Percentiles rank a stretch among this genome's conserved stretches.
phyloP scores from a whole-genome alignment of 23 tunicate genomes.

The Pegea sp. region DNA sequence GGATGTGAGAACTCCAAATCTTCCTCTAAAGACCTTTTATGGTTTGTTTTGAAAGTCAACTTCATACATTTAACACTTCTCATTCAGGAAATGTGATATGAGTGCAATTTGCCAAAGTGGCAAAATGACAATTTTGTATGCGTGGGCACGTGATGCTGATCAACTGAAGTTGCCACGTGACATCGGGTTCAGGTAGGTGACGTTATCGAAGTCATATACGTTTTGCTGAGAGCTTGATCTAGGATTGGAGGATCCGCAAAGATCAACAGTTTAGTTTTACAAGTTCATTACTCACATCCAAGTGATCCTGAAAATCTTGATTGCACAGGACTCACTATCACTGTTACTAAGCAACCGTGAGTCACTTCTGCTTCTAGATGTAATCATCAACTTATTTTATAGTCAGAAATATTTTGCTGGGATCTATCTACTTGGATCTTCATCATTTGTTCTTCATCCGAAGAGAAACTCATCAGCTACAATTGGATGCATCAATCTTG shows the following conservation, averaged over 20 bases:
- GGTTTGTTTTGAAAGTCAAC: not conserved
- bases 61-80: not conserved
- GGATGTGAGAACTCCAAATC: not conserved
- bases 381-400: conserved; percentile 1
- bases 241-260: conserved; percentile 40
- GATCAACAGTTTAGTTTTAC: conserved; percentile 27
- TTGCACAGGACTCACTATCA: conserved; percentile 42
- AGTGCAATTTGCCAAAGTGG: conserved; percentile 10
- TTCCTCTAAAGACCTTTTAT: not conserved
- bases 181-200: conserved; percentile 38
- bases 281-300: conserved; percentile 49
- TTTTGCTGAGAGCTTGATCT: too few relatives aligned
- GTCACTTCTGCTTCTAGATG: too few relatives aligned
- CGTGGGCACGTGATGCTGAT: conserved; percentile 85
- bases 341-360: conserved; percentile 23
- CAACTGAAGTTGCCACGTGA: conserved; percentile 17
- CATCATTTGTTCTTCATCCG: conserved; percentile 17
- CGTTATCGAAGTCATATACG: not conserved
- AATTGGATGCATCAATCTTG: conserved; percentile 6
- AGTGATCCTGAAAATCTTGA: conserved; percentile 9
- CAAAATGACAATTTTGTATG: conserved; percentile 14
- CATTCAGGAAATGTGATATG: conserved; percentile 39
- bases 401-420: conserved; percentile 64
- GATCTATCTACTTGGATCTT: conserved; percentile 45
- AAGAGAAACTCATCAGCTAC: conserved; percentile 7